Evolutionary conservation across 2,113 vertebrate species (phyloP).

Genomic region (Sapajus apella): DNA sequence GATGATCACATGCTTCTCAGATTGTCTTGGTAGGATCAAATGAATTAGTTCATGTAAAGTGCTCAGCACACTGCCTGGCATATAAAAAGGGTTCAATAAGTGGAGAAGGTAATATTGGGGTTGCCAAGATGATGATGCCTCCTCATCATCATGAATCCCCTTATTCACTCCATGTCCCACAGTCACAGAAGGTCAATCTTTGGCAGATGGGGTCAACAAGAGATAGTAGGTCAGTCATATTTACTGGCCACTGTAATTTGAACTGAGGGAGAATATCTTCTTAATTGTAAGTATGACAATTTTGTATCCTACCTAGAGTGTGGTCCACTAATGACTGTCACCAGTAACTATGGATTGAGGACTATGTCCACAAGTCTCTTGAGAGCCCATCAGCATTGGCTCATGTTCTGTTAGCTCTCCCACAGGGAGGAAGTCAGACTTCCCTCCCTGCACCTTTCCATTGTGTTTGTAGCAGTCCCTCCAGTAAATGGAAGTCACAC

Average conservation of each 20-base stretch:
- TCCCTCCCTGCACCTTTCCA: neutral
- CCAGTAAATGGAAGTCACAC: neutral
- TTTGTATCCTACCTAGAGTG: neutral
- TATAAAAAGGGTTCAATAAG: neutral
- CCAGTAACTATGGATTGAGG: neutral
- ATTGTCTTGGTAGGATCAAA: neutral
- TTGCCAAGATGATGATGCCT: no score
- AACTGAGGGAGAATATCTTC: neutral
- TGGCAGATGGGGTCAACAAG: neutral
- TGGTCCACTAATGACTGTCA: neutral
- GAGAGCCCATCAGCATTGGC: neutral
- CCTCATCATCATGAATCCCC: neutral
- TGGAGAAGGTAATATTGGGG: no score
- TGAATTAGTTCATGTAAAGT: neutral
- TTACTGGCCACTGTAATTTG: neutral
- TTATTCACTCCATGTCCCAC: neutral
- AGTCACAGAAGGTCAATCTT: neutral
- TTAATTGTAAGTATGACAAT: neutral
- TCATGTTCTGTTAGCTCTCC: neutral
- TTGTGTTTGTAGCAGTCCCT: fast-evolving
- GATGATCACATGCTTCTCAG: neutral
- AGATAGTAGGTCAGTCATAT: neutral
- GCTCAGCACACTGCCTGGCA: neutral
- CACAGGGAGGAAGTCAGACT: neutral
- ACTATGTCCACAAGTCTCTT: neutral